These are phyloP conservation scores for Paramisgurnus dabryanus DNA, from an alignment of 2,113 vertebrate species.

Conservation along the genomic window DNA sequence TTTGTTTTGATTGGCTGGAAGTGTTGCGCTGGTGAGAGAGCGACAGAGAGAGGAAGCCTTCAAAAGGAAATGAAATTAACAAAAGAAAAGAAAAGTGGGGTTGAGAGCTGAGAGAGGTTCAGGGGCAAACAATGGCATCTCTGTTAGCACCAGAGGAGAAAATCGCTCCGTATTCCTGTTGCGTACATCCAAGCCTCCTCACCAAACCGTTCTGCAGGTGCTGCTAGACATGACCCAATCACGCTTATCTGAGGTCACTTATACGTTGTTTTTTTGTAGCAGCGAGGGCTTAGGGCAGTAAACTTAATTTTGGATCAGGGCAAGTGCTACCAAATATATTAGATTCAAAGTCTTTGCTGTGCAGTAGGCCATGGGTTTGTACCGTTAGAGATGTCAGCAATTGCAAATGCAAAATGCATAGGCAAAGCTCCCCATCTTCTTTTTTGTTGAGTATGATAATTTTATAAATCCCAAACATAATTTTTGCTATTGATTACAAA, in stretches of 20 bases:
- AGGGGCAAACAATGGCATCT: constrained; percentile 68
- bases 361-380: not conserved
- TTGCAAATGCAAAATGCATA: not conserved
- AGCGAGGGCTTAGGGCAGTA: not conserved
- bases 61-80: constrained; percentile 65
- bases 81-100: constrained; percentile 62
- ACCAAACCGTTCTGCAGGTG: constrained; percentile 32
- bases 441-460: not conserved
- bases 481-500: not conserved
- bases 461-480: no score
- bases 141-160: constrained; percentile 61
- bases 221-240: not conserved
- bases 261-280: not conserved
- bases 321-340: not conserved
- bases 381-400: not conserved
- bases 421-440: not conserved
- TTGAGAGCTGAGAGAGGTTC: constrained; percentile 60
- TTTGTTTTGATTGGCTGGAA: no score
- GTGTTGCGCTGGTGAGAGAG: not conserved
- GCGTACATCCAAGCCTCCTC: constrained; percentile 57
- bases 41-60: constrained; percentile 3
- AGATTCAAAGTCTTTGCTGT: not conserved
- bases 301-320: not conserved
- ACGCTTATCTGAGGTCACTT: not conserved
- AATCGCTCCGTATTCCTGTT: constrained; percentile 67